Evolutionary conservation across 2,113 vertebrate genomes (phyloP), one percentile per base, ranked within the genome.

Genomic region (Dipodomys spectabilis): DNA sequence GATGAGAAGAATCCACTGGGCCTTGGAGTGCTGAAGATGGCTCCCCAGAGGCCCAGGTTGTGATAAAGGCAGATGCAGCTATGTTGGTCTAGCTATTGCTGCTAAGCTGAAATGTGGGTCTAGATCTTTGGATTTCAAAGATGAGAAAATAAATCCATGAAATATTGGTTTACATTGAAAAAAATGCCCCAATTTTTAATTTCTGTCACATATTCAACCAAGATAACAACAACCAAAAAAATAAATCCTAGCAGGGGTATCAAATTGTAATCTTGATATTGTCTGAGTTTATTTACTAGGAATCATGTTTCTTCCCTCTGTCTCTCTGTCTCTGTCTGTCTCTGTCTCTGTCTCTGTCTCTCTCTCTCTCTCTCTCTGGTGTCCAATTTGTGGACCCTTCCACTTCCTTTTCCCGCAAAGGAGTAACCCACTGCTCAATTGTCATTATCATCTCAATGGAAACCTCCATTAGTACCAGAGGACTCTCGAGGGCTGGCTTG

Each of bases 111-210:
- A 92, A 88, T 1, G 0, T 32, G 65, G 12, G n/a, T 22, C 72
- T 22, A 79, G 68, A 71, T 15, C 22, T 27, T 79, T 64, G 49
- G 25, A 71, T 88, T 95, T 91, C 28, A 60, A 93, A 90, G 39
- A 77, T n/a, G 19, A 92, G 32, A 27, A 20, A 77, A 90, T 65
- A 83, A 39, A 88, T 87, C 32, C 93, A 62, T 28, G 68, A 65
- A 62, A 18, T 71, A 74, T 49, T 64, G 62, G 25, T 25, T 91
- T 25, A 7, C 72, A 57, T 68, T 86, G 65, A 86, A 82, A 86
- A 82, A 82, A 74, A 82, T 69, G 57, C 7, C 22, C 72, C 82
- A 30, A 71, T 67, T 81, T 91, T 75, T 84, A 80, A 84, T 44
- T 79, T 62, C 35, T 65, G 82, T 62, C 16, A 77, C 44, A 87